A percentile compares a stretch with the other conserved stretches of the same genome.
Evolutionary conservation across 1,140 invertebrate species (phyloP).

Genomic region (Planococcus citri): DNA sequence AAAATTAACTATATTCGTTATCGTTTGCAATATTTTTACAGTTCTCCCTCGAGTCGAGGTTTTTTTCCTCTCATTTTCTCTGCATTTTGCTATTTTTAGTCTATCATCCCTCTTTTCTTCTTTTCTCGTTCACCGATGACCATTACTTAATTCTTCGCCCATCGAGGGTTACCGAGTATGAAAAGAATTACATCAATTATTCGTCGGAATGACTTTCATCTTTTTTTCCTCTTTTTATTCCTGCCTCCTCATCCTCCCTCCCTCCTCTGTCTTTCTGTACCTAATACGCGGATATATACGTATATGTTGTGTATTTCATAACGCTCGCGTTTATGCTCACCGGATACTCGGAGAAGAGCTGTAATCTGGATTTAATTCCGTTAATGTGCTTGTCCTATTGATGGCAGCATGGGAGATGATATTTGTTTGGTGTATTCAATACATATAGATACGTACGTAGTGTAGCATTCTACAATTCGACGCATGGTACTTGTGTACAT

Average conservation of each 20-base stretch:
- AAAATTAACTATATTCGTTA: conserved; percentile 4
- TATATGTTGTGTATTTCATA: neutral
- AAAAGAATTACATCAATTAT: conserved; percentile 8
- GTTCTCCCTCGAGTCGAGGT: neutral
- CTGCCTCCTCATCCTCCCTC: too few species aligned
- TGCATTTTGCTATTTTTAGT: neutral
- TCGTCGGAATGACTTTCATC: conserved; percentile 1
- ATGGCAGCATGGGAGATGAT: neutral
- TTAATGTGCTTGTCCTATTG: conserved; percentile 6
- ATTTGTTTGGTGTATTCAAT: neutral
- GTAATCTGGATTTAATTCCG: conserved; percentile 7
- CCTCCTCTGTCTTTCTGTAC: too few species aligned
- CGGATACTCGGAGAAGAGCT: neutral
- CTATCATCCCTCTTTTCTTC: neutral
- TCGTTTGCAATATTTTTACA: neutral
- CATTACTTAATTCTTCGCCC: neutral
- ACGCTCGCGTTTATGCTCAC: neutral
- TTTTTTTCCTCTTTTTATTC: too few species aligned
- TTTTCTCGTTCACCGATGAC: neutral
- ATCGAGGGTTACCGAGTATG: neutral
- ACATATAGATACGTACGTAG: too few species aligned
- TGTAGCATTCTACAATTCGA: too few species aligned
- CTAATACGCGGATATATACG: too few species aligned
- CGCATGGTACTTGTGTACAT: too few species aligned
- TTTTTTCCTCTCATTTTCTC: neutral